Conservation (phyloP, 1,140 invertebrate species). For the Heliconius eleuchia region DNA sequence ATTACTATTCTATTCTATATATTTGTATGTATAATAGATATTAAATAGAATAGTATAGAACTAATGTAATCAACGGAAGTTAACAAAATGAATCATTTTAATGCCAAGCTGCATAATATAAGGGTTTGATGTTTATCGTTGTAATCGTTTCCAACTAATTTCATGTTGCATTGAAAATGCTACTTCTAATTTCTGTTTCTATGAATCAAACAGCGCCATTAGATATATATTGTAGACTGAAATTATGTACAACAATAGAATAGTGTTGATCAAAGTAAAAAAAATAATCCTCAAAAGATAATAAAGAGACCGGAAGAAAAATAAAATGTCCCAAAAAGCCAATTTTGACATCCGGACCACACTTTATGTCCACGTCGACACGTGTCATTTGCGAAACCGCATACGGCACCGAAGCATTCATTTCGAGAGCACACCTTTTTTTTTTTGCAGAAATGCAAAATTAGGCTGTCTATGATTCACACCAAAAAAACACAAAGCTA, state of each 20-base stretch:
- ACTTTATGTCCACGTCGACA: slow-evolving; percentile 37
- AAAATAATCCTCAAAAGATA: background rate
- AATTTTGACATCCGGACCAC: slow-evolving; percentile 67
- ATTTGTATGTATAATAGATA: background rate
- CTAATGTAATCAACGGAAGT: slow-evolving; percentile 36
- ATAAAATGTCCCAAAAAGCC: slow-evolving; percentile 52
- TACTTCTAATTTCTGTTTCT: slow-evolving; percentile 19
- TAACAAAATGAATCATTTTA: slow-evolving; percentile 40
- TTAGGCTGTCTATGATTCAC: slow-evolving; percentile 50
- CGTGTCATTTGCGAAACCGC: slow-evolving; percentile 35
- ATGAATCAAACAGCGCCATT: background rate
- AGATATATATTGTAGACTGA: background rate
- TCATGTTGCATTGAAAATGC: slow-evolving; percentile 33
- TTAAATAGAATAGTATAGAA: background rate
- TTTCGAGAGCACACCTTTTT: background rate
- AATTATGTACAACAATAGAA: background rate
- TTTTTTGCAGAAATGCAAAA: slow-evolving; percentile 10
- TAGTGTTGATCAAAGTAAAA: background rate
- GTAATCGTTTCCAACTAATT: slow-evolving; percentile 55
- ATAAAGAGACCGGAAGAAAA: slow-evolving; percentile 1
- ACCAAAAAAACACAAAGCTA: slow-evolving; percentile 64
- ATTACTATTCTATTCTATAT: background rate
- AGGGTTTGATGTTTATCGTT: slow-evolving; percentile 52
- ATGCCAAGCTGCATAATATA: slow-evolving; percentile 35
- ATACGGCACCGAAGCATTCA: slow-evolving; percentile 23